Evolutionary conservation across 2,888 invertebrate species (phyloP).

Genomic region (Pandemis cinnamomeana): DNA sequence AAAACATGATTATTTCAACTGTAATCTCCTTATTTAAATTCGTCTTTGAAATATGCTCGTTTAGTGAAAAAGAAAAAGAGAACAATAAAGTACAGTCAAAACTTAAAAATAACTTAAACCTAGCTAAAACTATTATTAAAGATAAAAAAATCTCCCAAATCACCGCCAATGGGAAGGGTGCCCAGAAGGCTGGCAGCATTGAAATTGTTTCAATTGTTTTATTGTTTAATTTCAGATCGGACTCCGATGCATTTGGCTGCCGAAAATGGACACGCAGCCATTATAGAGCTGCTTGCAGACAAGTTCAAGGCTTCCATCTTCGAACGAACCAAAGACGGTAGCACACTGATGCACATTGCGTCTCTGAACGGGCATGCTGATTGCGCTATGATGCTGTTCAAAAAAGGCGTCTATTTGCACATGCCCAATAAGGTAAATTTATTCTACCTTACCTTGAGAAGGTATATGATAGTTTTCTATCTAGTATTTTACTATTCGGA

Average conservation of each 20-base stretch:
- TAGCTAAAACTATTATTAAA: too few relatives aligned
- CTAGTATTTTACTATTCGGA: not conserved
- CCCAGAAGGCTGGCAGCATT: too few relatives aligned
- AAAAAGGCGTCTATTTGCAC: constrained; percentile 98
- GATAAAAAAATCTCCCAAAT: too few relatives aligned
- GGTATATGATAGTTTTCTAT: not conserved
- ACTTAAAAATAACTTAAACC: too few relatives aligned
- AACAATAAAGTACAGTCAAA: too few relatives aligned
- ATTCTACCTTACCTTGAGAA: not conserved
- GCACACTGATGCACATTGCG: constrained; percentile 99
- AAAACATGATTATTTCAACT: too few relatives aligned
- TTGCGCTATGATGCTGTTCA: constrained; percentile 98
- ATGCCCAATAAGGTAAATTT: constrained; percentile 97
- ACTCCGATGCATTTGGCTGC: constrained; percentile 99
- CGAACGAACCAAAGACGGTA: constrained; percentile 98
- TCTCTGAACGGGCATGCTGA: constrained; percentile 98
- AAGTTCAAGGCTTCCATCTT: constrained; percentile 99
- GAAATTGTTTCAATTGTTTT: not conserved
- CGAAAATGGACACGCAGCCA: constrained; percentile 97
- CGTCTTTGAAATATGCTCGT: not conserved
- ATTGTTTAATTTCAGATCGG: constrained; percentile 86
- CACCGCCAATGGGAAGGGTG: too few relatives aligned
- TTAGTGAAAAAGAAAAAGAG: too few relatives aligned
- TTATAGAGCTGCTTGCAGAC: constrained; percentile 98
- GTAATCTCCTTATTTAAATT: not conserved